Evolutionary conservation across 2,888 invertebrate genomes (phyloP), one percentile per base, ranked within the genome.

Genomic region (Perithous albicinctus): DNA sequence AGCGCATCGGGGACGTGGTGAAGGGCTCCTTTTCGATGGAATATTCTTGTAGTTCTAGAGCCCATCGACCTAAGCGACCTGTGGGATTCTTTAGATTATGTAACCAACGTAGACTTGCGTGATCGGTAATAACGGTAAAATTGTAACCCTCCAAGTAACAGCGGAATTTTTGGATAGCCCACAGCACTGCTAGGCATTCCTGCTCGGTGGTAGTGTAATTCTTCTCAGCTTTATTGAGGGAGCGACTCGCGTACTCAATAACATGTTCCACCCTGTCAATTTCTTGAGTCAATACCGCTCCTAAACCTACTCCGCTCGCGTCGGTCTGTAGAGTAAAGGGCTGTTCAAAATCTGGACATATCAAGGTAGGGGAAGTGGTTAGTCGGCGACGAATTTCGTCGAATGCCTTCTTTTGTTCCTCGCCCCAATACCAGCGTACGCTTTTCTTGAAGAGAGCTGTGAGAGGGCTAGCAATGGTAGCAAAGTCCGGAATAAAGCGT

Each of bases 61-160:
- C 0, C 85, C 85, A 0, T 48, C 23, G 5, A 4, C 10, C 10
- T 3, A 41, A 10, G 41, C n/a, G n/a, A n/a, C n/a, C n/a, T n/a
- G n/a, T n/a, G n/a, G n/a, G n/a, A n/a, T n/a, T n/a, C n/a, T n/a
- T n/a, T n/a, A n/a, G n/a, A n/a, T n/a, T n/a, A n/a, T 78, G 76
- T 0, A 87, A 46, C 86, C 86, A 87, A 1, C 77, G 20, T 0
- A 88, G 46, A 18, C 85, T 85, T 2, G 77, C 51, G 20, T 88
- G 87, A 20, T 88, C 87, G 1, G 88, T 87, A 12, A 84, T 78
- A 1, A 87, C 86, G 0, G 80, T 84, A 38, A 87, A 87, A 12
- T 80, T 80, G 10, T 75, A 79, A 0, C 46, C 46, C 15, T 15
- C 46, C 0, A 88, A 63, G 86, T n/a, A 88, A 0, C 75, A 74